Conservation (phyloP, 1,140 invertebrate species). For the Fopius arisanus region DNA sequence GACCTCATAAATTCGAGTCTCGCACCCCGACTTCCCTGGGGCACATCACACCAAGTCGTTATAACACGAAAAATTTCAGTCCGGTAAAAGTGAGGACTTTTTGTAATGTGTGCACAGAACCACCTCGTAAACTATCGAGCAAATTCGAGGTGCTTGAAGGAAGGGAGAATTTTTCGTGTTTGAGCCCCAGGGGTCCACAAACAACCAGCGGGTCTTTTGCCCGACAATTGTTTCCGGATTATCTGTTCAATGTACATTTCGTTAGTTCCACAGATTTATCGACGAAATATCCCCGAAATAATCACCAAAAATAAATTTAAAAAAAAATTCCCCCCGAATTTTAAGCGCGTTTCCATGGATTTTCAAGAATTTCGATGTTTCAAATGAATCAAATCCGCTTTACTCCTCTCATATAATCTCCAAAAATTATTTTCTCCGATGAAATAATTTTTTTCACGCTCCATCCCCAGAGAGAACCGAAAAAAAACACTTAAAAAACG, state of each 20-base stretch:
- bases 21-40: slow-evolving; percentile 11
- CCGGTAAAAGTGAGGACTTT: background rate
- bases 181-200: slow-evolving; percentile 9
- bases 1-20: slow-evolving; percentile 35
- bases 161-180: slow-evolving; percentile 6
- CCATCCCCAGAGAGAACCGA: background rate
- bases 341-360: too few relatives aligned
- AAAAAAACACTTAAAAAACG: background rate
- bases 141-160: slow-evolving; percentile 25
- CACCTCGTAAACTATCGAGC: slow-evolving; percentile 34
- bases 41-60: slow-evolving; percentile 15
- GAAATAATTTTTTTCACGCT: background rate
- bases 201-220: background rate
- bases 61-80: slow-evolving; percentile 9
- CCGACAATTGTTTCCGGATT: slow-evolving; percentile 11
- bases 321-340: too few relatives aligned
- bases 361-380: background rate
- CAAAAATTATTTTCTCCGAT: background rate
- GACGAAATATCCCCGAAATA: background rate
- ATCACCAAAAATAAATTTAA: background rate
- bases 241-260: background rate
- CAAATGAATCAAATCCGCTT: background rate
- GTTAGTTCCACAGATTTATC: background rate
- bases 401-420: background rate
- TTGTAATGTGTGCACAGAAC: slow-evolving; percentile 11